Conservation (phyloP, 1,140 invertebrate species). For the Archivesica marissinica region DNA sequence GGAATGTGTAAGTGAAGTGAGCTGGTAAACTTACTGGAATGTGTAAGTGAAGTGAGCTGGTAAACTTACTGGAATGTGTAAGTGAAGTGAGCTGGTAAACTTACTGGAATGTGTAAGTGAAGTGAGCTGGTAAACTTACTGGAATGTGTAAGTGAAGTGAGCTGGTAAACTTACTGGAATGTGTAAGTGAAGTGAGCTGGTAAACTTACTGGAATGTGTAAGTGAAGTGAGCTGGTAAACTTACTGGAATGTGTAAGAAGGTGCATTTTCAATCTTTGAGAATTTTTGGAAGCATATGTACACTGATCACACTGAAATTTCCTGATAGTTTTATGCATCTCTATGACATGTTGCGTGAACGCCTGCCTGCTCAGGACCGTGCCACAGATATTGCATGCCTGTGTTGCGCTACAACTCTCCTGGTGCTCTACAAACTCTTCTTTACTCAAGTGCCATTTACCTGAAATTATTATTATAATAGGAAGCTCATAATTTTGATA, state of each 20-base stretch:
- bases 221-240: too few relatives aligned
- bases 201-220: too few relatives aligned
- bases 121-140: too few relatives aligned
- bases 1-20: too few relatives aligned
- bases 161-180: too few relatives aligned
- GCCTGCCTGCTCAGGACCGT: neutral
- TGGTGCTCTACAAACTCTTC: neutral
- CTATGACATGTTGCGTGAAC: neutral
- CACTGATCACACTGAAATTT: conserved; percentile 15
- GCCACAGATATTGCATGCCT: neutral
- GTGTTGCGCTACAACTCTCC: neutral
- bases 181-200: too few relatives aligned
- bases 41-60: too few relatives aligned
- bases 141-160: too few relatives aligned
- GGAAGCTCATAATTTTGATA: neutral
- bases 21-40: too few relatives aligned
- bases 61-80: too few relatives aligned
- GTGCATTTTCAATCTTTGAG: neutral
- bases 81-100: too few relatives aligned
- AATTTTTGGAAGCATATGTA: conserved; percentile 13
- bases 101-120: too few relatives aligned
- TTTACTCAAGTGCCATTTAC: neutral
- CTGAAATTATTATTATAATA: neutral
- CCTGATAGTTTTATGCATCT: conserved; percentile 10
- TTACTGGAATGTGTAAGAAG: neutral